Percentiles rank a stretch among this genome's conserved stretches.
Conservation (phyloP, 1,140 invertebrate species). For the Drosophila trapezifrons region DNA sequence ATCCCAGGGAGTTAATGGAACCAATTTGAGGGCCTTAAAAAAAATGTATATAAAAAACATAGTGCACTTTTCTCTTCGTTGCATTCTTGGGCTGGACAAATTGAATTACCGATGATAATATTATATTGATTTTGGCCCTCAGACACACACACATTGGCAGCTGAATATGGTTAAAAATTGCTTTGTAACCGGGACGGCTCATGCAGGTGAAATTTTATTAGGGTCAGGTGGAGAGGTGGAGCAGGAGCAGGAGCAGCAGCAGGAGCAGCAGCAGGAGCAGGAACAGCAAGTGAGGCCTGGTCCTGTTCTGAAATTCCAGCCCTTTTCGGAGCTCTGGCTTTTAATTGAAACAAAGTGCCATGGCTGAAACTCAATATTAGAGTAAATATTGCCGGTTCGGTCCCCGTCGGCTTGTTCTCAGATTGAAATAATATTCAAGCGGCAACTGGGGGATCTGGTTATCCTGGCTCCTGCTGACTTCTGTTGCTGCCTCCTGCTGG, state of each 20-base stretch:
- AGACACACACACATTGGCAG: background rate
- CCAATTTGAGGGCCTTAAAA: background rate
- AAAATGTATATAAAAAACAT: background rate
- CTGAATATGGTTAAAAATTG: conserved; percentile 37
- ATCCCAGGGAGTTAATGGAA: background rate
- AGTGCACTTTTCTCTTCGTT: conserved; percentile 30
- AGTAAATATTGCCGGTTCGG: conserved; percentile 30
- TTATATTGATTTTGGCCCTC: conserved; percentile 36
- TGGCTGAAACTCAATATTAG: conserved; percentile 34
- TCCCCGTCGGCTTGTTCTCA: conserved; percentile 4
- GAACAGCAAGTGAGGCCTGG: background rate
- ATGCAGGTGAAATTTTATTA: conserved; percentile 24
- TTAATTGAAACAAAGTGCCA: conserved; percentile 54
- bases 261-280: background rate
- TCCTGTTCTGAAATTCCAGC: conserved; percentile 28
- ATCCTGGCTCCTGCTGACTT: conserved; percentile 2
- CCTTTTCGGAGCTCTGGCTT: conserved; percentile 19
- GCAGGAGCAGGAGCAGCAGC: too few relatives aligned
- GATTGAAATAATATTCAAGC: conserved; percentile 15
- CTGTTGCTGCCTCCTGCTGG: background rate
- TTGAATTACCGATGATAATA: conserved; percentile 42
- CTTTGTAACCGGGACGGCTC: conserved; percentile 15
- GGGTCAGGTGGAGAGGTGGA: conserved; percentile 15
- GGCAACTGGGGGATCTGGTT: background rate
- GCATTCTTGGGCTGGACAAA: conserved; percentile 26